Percentiles rank a stretch among this genome's conserved stretches.
Evolutionary conservation across 2,888 invertebrate species (phyloP).

Genomic region (Prenolepis imparis): DNA sequence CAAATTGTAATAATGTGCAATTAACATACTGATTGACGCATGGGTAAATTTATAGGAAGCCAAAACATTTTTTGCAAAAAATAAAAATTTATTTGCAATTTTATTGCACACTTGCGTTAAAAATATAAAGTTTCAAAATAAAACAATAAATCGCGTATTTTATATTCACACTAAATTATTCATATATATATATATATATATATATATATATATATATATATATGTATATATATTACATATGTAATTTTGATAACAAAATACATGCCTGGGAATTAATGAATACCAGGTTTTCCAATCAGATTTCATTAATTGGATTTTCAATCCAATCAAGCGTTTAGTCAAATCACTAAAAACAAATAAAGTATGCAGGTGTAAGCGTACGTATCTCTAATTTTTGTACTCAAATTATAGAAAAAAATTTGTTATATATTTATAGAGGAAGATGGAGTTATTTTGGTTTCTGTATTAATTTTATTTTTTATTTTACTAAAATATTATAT

Average conservation of each 20-base stretch:
- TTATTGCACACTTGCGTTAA: background rate
- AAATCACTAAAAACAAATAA: background rate
- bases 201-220: background rate
- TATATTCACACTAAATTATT: background rate
- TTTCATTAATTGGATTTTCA: background rate
- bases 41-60: background rate
- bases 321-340: background rate
- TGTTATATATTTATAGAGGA: background rate
- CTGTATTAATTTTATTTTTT: background rate
- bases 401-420: slow-evolving; percentile 11
- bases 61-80: background rate
- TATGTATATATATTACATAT: background rate
- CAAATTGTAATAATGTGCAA: slow-evolving; percentile 14
- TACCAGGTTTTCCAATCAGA: background rate
- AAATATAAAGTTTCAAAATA: slow-evolving; percentile 7
- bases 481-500: background rate
- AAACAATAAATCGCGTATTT: background rate
- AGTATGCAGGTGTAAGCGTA: background rate
- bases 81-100: background rate
- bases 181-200: background rate
- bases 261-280: background rate
- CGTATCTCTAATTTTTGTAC: background rate
- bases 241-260: background rate
- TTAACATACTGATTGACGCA: slow-evolving; percentile 1
- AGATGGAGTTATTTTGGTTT: background rate